Base-by-base conservation (phyloP, 2,113 vertebrate genomes). In the Reinhardtius hippoglossoides region DNA sequence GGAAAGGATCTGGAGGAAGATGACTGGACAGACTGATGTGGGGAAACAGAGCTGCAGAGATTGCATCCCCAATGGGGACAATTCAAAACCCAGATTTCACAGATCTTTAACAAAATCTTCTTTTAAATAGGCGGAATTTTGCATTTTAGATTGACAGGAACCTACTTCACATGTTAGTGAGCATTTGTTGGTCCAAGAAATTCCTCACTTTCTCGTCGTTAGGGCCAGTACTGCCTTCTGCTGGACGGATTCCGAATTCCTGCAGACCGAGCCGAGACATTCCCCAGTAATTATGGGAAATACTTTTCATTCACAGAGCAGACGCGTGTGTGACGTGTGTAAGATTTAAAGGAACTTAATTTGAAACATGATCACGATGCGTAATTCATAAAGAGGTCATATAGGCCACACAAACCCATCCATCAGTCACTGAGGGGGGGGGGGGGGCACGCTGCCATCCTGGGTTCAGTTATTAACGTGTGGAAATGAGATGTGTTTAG, bases 201-300 rank as follows among this genome's bases (percentile, higher is more conserved):
- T 23, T 46, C 21, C 21, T 15, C 24, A 48, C 5, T 9, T 37
- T 24, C n/a, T 26, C 42, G 3, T 63, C 24, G 27, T 62, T 8
- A 62, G 52, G 63, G 31, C 44, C 37, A 37, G 35, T 3, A 71
- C 61, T 71, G 66, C 74, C 78, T 78, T 78, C 78, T 78, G 37
- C 65, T 85, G 70, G 70, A 66, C 3, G 7, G 52, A 62, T 27
- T 40, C 54, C 14, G 3, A 60, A 62, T 77, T 74, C 56, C 56
- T 74, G 48, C 52, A 58, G n/a, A 64, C 5, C n/a, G 27, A 27
- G 58, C 56, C 50, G 35, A 82, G 57, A 76, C 18, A 69, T 20
- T 55, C 5, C 20, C 20, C 12, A 4, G 4, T 52, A 60, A 50
- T 52, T n/a, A 64, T 18, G 2, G 4, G 16, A 54, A 37, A 57